Conservation (phyloP, 37 sponge, comb jelly and placozoan species). For the Chondrilla cf. caribensis region DNA sequence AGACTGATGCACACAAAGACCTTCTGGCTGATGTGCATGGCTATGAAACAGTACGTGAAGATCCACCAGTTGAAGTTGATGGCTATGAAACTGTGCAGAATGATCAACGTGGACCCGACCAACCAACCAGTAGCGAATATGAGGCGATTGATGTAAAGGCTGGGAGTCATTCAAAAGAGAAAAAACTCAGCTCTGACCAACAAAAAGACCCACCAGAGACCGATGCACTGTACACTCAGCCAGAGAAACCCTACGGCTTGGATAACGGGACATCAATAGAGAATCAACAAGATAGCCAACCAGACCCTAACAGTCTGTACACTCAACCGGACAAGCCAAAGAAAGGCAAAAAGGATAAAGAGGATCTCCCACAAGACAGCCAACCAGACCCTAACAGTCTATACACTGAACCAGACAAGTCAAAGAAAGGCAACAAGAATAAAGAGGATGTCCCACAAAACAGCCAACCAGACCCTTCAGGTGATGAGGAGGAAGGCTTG, state of each 20-base stretch:
- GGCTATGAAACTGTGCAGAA: background rate
- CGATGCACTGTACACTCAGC: no score
- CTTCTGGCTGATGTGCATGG: no score
- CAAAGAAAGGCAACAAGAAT: background rate
- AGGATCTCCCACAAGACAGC: background rate
- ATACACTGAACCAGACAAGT: constrained; percentile 21
- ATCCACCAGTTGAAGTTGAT: background rate
- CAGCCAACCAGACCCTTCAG: background rate
- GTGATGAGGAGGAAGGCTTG: background rate
- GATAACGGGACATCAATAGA: background rate
- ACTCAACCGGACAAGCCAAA: constrained; percentile 6
- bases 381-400: background rate
- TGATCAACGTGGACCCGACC: background rate
- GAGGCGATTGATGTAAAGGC: background rate
- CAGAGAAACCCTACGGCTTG: no score
- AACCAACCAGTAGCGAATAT: background rate
- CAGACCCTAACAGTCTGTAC: background rate
- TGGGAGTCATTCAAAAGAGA: no score
- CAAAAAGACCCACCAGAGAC: no score
- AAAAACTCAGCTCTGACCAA: no score
- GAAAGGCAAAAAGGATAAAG: background rate
- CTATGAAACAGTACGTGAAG: no score
- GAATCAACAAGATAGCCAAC: background rate
- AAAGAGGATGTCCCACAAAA: background rate
- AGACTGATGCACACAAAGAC: no score